Base-by-base conservation (phyloP, 2,113 vertebrate genomes). In the Planiliza haematocheilus region DNA sequence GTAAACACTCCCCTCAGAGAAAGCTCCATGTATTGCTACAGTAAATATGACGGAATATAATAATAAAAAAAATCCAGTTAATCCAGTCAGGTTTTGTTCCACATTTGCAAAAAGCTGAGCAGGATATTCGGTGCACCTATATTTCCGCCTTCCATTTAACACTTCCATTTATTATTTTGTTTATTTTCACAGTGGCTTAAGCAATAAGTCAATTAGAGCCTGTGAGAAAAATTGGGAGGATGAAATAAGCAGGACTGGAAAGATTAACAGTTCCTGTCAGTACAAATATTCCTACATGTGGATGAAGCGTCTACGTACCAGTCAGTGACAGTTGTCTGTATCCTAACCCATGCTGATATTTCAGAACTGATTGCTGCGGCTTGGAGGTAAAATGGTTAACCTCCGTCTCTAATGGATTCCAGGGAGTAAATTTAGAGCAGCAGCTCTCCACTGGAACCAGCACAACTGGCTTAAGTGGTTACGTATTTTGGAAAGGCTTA, bases 381-480 rank as follows among this genome's bases (percentile, higher is more conserved):
- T 57, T 8, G 30, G 17, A 71, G 36, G 77, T 62, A 55, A 39
- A 85, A 73, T 24, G 38, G 14, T 52, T 76, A 69, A 72, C 58
- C 65, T 74, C 21, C 34, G 65, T 38, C 46, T 70, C 50, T 49
- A 51, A 64, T 67, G 56, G 55, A 65, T 87, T 74, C 46, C 60
- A 77, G 69, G 67, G 71, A 74, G 46, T 61, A 79, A 51, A 68
- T 83, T 68, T 83, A 74, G 69, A 75, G 79, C 41, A 57, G 57
- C 17, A 37, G 50, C 38, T 80, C 69, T 68, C 36, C 21, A 0
- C 18, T 65, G 69, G 60, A 51, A 69, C 48, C 2, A 11, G 60
- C 70, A 81, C 42, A 62, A 39, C 46, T 7, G 39, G 50, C 1
- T 61, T 49, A 30, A 37, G 16, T 36, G 43, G 39, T 1, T 2